Evolutionary conservation across 1,140 invertebrate genomes (phyloP).

Genomic region (Trypoxylus dichotomus): DNA sequence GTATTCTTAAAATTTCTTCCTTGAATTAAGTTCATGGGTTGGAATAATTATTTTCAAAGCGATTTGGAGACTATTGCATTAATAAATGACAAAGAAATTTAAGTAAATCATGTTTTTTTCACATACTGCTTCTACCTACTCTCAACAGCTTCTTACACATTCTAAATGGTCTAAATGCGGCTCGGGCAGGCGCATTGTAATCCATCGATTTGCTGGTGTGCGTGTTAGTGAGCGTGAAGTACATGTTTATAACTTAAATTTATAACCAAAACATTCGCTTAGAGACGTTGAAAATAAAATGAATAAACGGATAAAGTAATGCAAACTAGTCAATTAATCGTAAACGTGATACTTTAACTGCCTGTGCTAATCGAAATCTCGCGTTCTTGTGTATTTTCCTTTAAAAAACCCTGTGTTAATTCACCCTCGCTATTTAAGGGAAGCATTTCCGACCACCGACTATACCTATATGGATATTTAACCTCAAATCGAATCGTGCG

Average conservation of each 20-base stretch:
- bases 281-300: neutral
- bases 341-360: neutral
- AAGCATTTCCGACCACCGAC: too few species aligned
- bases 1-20: neutral
- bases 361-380: neutral
- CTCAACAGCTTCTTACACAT: too few species aligned
- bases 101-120: neutral
- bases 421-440: constrained; percentile 12
- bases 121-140: neutral
- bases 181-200: constrained; percentile 23
- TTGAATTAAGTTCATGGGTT: neutral
- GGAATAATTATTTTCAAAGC: too few species aligned
- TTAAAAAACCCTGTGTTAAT: neutral
- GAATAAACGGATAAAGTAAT: neutral
- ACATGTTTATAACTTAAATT: constrained; percentile 30
- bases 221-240: constrained; percentile 18
- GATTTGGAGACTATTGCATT: too few species aligned
- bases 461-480: constrained; percentile 19
- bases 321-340: neutral
- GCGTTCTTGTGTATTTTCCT: neutral
- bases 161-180: neutral
- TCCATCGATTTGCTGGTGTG: constrained; percentile 27
- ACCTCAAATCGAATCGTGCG: neutral
- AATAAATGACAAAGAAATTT: too few species aligned
- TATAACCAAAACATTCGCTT: constrained; percentile 29